Evolutionary conservation across 53 echinoderm and acorn worm genomes (phyloP).

Genomic region (Holothuria scabra): DNA sequence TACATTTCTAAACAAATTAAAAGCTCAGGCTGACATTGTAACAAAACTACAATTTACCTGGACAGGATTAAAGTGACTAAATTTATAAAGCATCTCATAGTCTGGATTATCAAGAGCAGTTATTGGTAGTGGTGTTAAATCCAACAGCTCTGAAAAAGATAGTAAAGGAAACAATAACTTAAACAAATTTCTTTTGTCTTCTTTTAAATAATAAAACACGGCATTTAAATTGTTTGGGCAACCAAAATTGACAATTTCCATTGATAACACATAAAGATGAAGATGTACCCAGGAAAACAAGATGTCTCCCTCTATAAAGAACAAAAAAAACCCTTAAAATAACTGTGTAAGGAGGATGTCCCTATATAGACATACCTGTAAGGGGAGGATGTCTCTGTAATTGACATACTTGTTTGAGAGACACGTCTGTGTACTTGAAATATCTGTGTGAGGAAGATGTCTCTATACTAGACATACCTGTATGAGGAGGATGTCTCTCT

Average conservation of each 20-base stretch:
- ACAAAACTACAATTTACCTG: constrained; percentile 64
- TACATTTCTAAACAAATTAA: too few relatives aligned
- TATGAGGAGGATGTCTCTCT: constrained; percentile 95
- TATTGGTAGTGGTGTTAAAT: constrained; percentile 84
- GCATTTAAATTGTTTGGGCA: too few relatives aligned
- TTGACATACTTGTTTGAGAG: constrained; percentile 82
- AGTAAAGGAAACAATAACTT: not conserved
- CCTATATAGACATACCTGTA: too few relatives aligned
- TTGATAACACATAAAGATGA: too few relatives aligned
- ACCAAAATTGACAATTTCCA: too few relatives aligned
- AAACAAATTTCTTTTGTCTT: too few relatives aligned
- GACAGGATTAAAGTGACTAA: constrained; percentile 93
- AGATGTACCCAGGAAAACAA: too few relatives aligned
- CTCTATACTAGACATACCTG: constrained; percentile 69
- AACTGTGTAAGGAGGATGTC: constrained; percentile 95
- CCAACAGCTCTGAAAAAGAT: constrained; percentile 71
- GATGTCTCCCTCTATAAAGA: too few relatives aligned
- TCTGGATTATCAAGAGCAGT: constrained; percentile 76
- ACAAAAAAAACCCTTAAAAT: constrained; percentile 24
- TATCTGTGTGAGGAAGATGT: too few relatives aligned
- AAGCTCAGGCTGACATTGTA: too few relatives aligned
- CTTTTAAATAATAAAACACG: too few relatives aligned
- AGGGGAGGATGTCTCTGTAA: constrained; percentile 92
- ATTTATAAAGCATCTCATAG: constrained; percentile 88
- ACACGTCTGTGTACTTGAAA: too few relatives aligned